Base-by-base conservation (phyloP, 1,140 invertebrate species). In the Spodoptera litura region DNA sequence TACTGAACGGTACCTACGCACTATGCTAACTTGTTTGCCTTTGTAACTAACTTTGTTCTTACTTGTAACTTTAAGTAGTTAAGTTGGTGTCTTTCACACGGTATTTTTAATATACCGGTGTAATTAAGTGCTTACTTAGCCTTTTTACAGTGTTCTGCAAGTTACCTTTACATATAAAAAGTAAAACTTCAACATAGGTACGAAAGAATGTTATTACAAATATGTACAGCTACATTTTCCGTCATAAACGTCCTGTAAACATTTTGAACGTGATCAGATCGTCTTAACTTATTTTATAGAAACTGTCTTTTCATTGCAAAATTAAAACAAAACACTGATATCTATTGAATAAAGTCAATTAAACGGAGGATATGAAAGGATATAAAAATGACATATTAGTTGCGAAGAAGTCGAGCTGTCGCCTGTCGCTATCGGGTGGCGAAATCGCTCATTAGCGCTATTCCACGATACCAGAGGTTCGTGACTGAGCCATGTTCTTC, bases 381-480 rank as follows among this genome's bases (percentile, higher is more conserved):
- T 44, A 73, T 75, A 62, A 62, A 75, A 75, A 75, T 75, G 53
- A 9, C 49, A 75, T 64, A 52, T 62, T 62, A 52, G 44, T 35
- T 64, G 8, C 12, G 13, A 25, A 44, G 56, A 15, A 31, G 11
- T 44, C 35, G 71, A 8, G 20, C 10, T 44, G 71, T 61, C 27
- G 72, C 59, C 25, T 31, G 44, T 62, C 70, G 62, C 61, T 83
- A 86, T 88, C 87, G 75, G 35, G 71, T 78, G 68, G 78, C 80
- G 79, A 81, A 78, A 89, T 89, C 86, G 83, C 85, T 89, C 86
- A 89, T 89, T 89, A 89, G 85, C 83, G 72, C 81, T 52, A 64
- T 61, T 70, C 72, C 64, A 62, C 68, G 83, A 84, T 83, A 81
- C 27, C 51, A 44, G 81, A 51, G 44, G 76, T 78, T 87, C 82